These are phyloP conservation scores for Platichthys flesus DNA, from an alignment of 2,113 vertebrate species.

Conservation along the genomic window DNA sequence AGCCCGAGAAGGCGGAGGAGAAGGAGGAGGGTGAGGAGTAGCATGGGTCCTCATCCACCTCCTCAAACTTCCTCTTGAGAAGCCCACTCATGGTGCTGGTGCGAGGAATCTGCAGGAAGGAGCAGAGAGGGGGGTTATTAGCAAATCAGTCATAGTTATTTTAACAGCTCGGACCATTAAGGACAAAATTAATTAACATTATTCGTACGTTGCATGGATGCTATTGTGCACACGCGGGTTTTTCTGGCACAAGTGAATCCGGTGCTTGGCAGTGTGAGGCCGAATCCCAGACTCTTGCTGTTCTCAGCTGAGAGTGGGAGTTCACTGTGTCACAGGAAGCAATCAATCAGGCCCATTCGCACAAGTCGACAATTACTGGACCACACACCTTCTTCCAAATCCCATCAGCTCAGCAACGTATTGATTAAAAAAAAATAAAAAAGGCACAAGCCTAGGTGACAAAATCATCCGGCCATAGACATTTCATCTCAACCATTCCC, in stretches of 20 bases:
- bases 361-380: constrained; percentile 80
- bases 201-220: neutral
- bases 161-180: constrained; percentile 5
- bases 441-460: constrained; percentile 43
- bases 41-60: constrained; percentile 89
- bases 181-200: neutral
- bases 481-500: constrained; percentile 32
- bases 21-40: constrained; percentile 92
- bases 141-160: constrained; percentile 1
- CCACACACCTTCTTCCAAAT: constrained; percentile 76
- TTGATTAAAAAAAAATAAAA: constrained; percentile 66
- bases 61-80: constrained; percentile 95
- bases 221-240: neutral
- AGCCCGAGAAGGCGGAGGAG: constrained; percentile 87
- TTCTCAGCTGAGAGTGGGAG: constrained; percentile 58
- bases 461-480: constrained; percentile 21
- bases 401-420: constrained; percentile 74
- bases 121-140: constrained; percentile 41
- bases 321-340: constrained; percentile 72
- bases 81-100: constrained; percentile 88
- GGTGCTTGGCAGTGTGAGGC: constrained; percentile 47
- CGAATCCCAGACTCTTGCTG: constrained; percentile 31
- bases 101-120: constrained; percentile 79
- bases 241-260: constrained; percentile 29
- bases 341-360: constrained; percentile 78